These are phyloP conservation scores for Ciona savignyi DNA, from an alignment of 23 tunicate genomes.

Conservation along the genomic window DNA sequence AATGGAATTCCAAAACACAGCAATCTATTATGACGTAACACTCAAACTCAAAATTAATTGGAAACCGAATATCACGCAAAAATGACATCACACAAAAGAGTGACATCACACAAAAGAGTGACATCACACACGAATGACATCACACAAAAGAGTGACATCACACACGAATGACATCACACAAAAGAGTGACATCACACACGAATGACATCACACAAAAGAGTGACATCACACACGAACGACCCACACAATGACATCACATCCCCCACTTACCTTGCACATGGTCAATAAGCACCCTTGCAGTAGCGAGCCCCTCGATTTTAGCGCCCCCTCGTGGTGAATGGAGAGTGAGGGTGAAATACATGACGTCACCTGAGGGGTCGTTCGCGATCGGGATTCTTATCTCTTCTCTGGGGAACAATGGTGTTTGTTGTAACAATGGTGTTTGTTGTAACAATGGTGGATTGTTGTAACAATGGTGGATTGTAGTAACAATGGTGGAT, in stretches of 20 bases:
- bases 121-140: no score
- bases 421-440: background rate
- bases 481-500: no score
- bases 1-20: background rate
- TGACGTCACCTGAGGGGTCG: conserved; percentile 87
- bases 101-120: no score
- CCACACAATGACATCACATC: background rate
- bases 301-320: conserved; percentile 45
- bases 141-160: no score
- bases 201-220: no score
- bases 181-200: no score
- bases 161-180: no score
- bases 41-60: background rate
- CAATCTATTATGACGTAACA: conserved; percentile 2
- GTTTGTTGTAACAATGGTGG: background rate
- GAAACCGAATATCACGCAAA: background rate
- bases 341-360: conserved; percentile 55
- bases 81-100: no score
- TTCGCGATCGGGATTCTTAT: conserved; percentile 71
- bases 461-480: no score
- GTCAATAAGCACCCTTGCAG: conserved; percentile 42
- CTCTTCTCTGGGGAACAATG: conserved; percentile 33
- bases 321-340: conserved; percentile 59
- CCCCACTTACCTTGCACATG: conserved; percentile 58
- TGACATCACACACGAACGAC: background rate